These are phyloP conservation scores for Cherax quadricarinatus DNA, from an alignment of 1,140 invertebrate genomes.

Conservation along the genomic window DNA sequence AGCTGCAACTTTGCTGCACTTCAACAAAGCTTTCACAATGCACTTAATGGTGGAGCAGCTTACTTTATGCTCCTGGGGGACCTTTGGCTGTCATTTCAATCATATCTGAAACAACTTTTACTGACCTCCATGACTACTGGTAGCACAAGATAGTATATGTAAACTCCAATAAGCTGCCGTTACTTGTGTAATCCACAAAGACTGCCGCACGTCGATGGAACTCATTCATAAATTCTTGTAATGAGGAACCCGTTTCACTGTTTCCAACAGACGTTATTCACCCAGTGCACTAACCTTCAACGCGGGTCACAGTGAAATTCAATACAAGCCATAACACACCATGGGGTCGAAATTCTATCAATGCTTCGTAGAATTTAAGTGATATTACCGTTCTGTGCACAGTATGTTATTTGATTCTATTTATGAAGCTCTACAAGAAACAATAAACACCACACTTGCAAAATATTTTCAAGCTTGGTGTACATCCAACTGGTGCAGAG, in stretches of 20 bases:
- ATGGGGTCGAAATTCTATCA: background rate
- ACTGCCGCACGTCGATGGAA: background rate
- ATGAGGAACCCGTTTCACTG: background rate
- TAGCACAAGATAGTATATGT: background rate
- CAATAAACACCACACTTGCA: background rate
- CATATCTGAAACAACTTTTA: background rate
- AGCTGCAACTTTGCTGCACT: background rate
- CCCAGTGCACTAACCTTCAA: constrained; percentile 35
- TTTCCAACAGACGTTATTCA: constrained; percentile 17
- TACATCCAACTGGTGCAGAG: constrained; percentile 24
- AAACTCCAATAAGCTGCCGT: background rate
- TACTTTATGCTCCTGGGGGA: constrained; percentile 23
- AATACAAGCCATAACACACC: constrained; percentile 25
- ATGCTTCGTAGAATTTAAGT: background rate
- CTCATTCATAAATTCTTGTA: background rate
- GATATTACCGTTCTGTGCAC: background rate
- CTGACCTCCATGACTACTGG: background rate
- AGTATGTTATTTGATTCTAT: background rate
- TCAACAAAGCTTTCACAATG: background rate
- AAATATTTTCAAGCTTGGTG: background rate
- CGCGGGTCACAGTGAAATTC: constrained; percentile 38
- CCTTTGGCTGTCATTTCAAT: constrained; percentile 30
- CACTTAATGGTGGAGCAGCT: background rate
- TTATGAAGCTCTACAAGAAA: background rate
- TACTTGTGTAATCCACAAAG: background rate